These are phyloP conservation scores for Cephalotes varians DNA, from an alignment of 2,888 invertebrate genomes.

Conservation along the genomic window DNA sequence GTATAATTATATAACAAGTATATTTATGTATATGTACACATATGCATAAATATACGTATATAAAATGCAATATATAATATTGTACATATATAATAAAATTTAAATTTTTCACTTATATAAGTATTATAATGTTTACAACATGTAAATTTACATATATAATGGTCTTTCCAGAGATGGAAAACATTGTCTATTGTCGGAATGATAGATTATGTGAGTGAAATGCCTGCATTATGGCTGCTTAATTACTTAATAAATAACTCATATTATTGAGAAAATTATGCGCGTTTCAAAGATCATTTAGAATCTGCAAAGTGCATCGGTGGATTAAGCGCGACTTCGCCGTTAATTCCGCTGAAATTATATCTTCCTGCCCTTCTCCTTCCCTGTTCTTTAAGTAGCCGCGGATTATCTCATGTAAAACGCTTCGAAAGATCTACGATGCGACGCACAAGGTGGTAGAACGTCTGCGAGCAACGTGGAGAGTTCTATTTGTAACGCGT, in stretches of 20 bases:
- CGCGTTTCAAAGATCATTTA: conserved; percentile 33
- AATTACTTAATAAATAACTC: conserved; percentile 38
- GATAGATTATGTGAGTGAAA: background rate
- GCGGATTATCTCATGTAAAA: conserved; percentile 42
- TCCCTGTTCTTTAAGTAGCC: conserved; percentile 1
- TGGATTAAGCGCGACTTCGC: conserved; percentile 38
- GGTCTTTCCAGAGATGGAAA: background rate
- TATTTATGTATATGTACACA: background rate
- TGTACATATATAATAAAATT: background rate
- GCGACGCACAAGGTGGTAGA: conserved; percentile 30
- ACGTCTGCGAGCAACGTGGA: background rate
- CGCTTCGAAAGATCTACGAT: conserved; percentile 36
- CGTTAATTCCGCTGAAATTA: conserved; percentile 35
- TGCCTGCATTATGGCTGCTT: background rate
- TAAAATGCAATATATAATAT: background rate
- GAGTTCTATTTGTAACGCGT: conserved; percentile 53
- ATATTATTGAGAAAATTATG: conserved; percentile 28
- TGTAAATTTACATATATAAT: too few relatives aligned
- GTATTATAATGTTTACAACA: background rate
- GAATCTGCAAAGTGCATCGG: conserved; percentile 43
- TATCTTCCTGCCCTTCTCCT: background rate
- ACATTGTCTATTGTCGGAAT: background rate
- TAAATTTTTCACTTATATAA: background rate
- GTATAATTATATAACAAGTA: background rate
- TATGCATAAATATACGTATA: too few relatives aligned